Conservation (phyloP, 1,140 invertebrate genomes). For the Probaryconus sp. region DNA sequence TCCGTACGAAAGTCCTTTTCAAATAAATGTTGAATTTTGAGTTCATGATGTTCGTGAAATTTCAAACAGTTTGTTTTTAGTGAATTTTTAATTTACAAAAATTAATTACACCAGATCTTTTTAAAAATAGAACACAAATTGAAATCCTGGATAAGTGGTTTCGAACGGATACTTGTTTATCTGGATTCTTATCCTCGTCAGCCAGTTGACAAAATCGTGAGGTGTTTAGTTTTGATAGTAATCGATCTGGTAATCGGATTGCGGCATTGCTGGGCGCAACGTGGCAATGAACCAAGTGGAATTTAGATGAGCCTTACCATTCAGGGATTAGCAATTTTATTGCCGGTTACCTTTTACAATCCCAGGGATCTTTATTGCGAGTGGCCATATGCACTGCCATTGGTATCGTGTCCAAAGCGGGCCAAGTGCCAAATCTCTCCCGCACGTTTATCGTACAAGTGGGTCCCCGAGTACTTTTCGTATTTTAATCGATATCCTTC, state of each 20-base stretch:
- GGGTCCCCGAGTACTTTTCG: constrained; percentile 20
- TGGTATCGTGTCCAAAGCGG: constrained; percentile 30
- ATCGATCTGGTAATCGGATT: constrained; percentile 51
- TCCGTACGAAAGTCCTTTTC: no score
- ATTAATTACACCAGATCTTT: no score
- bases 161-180: constrained; percentile 27
- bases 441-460: constrained; percentile 25
- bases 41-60: no score
- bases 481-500: constrained; percentile 25
- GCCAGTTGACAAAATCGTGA: constrained; percentile 10
- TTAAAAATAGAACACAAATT: no score
- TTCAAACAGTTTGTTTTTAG: no score
- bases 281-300: constrained; percentile 52
- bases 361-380: constrained; percentile 46
- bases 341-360: constrained; percentile 45
- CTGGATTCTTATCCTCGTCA: constrained; percentile 1
- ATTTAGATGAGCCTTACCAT: constrained; percentile 53
- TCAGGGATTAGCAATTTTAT: constrained; percentile 62
- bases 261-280: constrained; percentile 24
- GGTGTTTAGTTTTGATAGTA: constrained; percentile 31
- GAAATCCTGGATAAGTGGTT: no score
- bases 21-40: no score
- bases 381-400: constrained; percentile 36
- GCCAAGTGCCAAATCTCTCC: constrained; percentile 55
- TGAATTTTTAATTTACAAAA: no score